Evolutionary conservation across 2,113 vertebrate species (phyloP), one percentile per base, ranked within the genome.

Genomic region (Zingel zingel): DNA sequence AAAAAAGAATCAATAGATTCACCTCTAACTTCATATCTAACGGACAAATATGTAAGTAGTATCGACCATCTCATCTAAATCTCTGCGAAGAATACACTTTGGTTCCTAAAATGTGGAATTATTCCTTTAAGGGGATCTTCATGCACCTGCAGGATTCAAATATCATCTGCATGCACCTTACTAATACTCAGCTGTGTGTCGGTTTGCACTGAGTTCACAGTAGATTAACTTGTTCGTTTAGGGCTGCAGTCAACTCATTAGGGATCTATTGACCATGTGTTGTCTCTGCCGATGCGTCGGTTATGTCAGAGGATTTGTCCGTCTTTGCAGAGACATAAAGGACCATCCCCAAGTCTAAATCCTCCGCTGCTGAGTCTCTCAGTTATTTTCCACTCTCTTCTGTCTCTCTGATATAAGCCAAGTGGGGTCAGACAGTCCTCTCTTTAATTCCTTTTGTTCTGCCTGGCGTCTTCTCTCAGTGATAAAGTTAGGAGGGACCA

Each of bases 241-340:
- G n/a, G 23, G 50, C 81, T 43, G 68, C 66, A 18, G 36, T 73
- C 56, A 47, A 79, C 68, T 87, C 86, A 80, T 87, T 83, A 21
- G 74, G 69, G 65, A 78, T 81, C 74, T 70, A 43, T 11, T 75
- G 79, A 83, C 63, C 74, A 62, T 86, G 88, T 90, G 86, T 85
- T 79, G 80, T 88, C 74, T 85, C 78, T 73, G 83, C 62, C 7
- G 23, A 75, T 21, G 75, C 69, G 8, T 76, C 73, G 74, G 86
- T 92, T 91, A 91, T 77, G 85, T 92, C 90, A 88, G 68, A 86
- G 91, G 92, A 88, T 92, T 93, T 92, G 79, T 0, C 23, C 18
- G 57, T 81, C 88, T 82, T 77, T 82, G 75, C 78, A 54, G 13
- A 84, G 82, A 86, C 79, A 83, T 79, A 92, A 90, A 88, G 81